Conservation (phyloP, 2,797 vertebrate genomes). For the Synanceia verrucosa region DNA sequence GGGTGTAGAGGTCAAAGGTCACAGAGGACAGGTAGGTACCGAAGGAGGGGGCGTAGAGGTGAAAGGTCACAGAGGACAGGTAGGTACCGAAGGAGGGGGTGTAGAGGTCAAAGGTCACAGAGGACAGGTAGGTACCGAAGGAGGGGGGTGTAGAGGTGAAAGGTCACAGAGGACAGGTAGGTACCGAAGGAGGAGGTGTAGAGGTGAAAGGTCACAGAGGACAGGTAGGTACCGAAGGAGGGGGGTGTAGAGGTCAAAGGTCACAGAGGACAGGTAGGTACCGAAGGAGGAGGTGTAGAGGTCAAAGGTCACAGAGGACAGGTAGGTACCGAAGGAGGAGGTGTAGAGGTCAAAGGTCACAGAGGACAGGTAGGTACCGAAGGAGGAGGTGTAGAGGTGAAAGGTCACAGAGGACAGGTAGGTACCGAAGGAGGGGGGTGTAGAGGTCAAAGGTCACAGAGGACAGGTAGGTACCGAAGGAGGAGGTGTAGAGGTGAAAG, state of each 20-base stretch:
- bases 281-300: too few species aligned
- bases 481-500: neutral
- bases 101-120: neutral
- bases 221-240: fast-evolving
- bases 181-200: too few species aligned
- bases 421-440: too few species aligned
- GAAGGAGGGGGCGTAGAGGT: too few species aligned
- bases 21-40: fast-evolving
- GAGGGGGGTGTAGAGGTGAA: neutral
- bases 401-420: neutral
- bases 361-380: fast-evolving
- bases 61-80: neutral
- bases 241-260: neutral
- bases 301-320: neutral
- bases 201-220: neutral
- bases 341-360: neutral
- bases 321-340: too few species aligned
- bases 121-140: fast-evolving
- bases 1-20: neutral
- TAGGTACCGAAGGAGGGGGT: too few species aligned
- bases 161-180: neutral
- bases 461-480: fast-evolving
- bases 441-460: neutral
- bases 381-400: too few species aligned
- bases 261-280: neutral